Evolutionary conservation across 2,797 vertebrate genomes (phyloP).

Genomic region (Mionectes olivaceus): DNA sequence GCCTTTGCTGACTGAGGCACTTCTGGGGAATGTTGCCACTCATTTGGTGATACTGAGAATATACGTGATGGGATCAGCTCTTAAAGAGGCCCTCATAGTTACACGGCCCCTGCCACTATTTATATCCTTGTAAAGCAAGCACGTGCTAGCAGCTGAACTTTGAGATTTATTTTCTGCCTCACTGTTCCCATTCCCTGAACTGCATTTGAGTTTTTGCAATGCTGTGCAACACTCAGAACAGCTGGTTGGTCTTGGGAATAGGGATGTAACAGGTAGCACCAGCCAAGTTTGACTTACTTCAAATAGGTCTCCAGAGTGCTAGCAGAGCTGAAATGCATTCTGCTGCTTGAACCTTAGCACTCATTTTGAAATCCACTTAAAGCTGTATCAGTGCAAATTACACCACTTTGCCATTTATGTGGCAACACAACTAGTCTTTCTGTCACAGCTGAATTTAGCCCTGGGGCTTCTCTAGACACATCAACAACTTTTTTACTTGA

Average conservation of each 20-base stretch:
- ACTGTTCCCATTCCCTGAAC: neutral
- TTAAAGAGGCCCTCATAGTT: neutral
- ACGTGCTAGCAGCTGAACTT: neutral
- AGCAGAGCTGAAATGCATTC: neutral
- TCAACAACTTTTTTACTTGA: neutral
- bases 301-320: neutral
- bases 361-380: slow-evolving; percentile 43
- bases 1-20: neutral
- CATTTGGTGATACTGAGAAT: neutral
- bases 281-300: slow-evolving; percentile 38
- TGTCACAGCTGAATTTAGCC: slow-evolving; percentile 14
- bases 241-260: slow-evolving; percentile 29
- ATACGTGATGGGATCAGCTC: neutral
- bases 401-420: neutral
- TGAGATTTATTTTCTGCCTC: slow-evolving; percentile 2
- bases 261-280: neutral
- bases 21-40: neutral
- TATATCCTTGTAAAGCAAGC: neutral
- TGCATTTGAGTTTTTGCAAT: slow-evolving; percentile 1
- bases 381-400: neutral
- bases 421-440: neutral
- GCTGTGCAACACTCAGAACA: neutral
- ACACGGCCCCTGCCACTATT: neutral
- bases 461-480: neutral
- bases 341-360: slow-evolving; percentile 16